phyloP scores from a whole-genome alignment of 2,888 invertebrate species.

The Diaperis boleti region DNA sequence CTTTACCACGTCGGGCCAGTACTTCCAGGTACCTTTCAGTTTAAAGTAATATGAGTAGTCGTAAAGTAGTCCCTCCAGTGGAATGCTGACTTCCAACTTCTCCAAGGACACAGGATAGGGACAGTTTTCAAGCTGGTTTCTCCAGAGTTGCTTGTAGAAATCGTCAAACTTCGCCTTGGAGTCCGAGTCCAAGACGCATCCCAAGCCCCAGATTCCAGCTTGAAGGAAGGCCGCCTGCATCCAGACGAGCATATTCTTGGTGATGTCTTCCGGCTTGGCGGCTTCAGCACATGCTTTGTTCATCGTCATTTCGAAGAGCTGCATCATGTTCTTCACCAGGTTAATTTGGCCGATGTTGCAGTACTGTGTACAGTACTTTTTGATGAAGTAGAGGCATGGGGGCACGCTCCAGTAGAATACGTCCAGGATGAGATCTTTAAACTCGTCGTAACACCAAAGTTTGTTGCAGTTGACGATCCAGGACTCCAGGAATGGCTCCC shows the following conservation, averaged over 20 bases:
- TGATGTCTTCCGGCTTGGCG: conserved; percentile 68
- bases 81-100: conserved; percentile 80
- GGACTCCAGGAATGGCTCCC: conserved; percentile 82
- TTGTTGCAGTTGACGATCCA: conserved; percentile 80
- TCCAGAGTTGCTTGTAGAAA: conserved; percentile 71
- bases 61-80: conserved; percentile 81
- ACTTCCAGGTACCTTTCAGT: conserved; percentile 88
- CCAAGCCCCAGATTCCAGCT: conserved; percentile 87
- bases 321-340: conserved; percentile 78
- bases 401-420: conserved; percentile 85
- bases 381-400: conserved; percentile 79
- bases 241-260: conserved; percentile 79
- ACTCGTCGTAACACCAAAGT: conserved; percentile 77
- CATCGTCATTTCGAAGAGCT: conserved; percentile 83
- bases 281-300: conserved; percentile 76
- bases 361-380: conserved; percentile 76
- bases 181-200: conserved; percentile 80
- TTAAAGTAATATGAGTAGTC: conserved; percentile 85
- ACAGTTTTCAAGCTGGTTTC: conserved; percentile 64
- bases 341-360: conserved; percentile 80
- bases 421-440: conserved; percentile 71
- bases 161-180: conserved; percentile 79
- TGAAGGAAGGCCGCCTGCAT: conserved; percentile 82
- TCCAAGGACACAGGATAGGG: conserved; percentile 73
- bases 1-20: conserved; percentile 84